Conservation (phyloP, 2,113 vertebrate genomes). For the Daubentonia madagascariensis region DNA sequence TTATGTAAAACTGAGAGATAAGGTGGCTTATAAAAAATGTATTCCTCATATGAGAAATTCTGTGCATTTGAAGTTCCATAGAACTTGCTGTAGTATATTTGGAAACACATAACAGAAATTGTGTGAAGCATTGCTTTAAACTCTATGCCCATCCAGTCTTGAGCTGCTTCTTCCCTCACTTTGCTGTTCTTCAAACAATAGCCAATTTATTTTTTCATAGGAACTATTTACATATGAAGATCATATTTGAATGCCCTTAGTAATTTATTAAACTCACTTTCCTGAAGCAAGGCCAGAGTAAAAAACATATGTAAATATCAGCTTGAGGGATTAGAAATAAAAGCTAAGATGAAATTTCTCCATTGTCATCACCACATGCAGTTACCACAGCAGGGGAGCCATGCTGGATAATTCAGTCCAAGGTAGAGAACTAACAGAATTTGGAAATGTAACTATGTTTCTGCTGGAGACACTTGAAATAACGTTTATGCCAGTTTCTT, state of each 20-base stretch:
- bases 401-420: not conserved
- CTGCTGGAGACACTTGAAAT: conserved; percentile 16
- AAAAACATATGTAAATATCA: conserved; percentile 32
- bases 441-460: not conserved
- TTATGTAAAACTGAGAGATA: conserved; percentile 2
- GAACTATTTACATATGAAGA: conserved; percentile 55
- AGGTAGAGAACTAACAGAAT: conserved; percentile 14
- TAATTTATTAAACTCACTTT: conserved; percentile 43
- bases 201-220: conserved; percentile 5
- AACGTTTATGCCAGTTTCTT: conserved; percentile 2
- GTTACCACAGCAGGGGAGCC: not conserved
- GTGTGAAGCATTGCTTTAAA: not conserved
- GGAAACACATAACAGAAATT: not conserved
- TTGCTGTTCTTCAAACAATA: not conserved
- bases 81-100: not conserved
- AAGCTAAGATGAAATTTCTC: conserved; percentile 7
- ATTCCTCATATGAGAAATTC: not conserved
- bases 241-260: conserved; percentile 10
- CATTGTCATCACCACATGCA: not conserved
- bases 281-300: not conserved
- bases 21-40: not conserved
- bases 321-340: conserved; percentile 57
- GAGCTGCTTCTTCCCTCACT: not conserved
- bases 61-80: not conserved
- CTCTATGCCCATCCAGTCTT: not conserved